Evolutionary conservation across 37 sponge, comb jelly and placozoan species (phyloP).

Genomic region (Tethya wilhelma): DNA sequence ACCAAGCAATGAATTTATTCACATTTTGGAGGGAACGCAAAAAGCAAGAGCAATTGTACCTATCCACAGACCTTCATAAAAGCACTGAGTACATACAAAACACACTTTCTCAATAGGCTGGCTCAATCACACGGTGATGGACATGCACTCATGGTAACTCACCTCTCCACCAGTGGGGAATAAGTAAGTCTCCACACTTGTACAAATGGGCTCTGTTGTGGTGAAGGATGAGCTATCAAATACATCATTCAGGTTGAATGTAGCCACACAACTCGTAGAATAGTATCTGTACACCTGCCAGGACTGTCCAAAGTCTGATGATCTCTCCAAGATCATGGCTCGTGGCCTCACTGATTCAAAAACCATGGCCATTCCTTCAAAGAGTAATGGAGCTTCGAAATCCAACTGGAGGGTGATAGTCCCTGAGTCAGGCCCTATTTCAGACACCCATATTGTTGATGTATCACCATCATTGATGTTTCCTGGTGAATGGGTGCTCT

Average conservation of each 20-base stretch:
- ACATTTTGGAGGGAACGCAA: no score
- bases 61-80: no score
- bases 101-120: no score
- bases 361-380: constrained; percentile 38
- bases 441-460: constrained; percentile 52
- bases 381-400: constrained; percentile 56
- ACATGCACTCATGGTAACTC: no score
- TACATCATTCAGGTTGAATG: constrained; percentile 20
- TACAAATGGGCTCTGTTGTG: constrained; percentile 28
- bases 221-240: not conserved
- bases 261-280: constrained; percentile 41
- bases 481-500: not conserved
- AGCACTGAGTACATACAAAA: no score
- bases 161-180: constrained; percentile 19
- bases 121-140: no score
- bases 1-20: no score
- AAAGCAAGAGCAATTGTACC: no score
- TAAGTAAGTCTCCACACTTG: constrained; percentile 2
- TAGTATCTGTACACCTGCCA: constrained; percentile 73
- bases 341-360: constrained; percentile 53
- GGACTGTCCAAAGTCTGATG: constrained; percentile 54
- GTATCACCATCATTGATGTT: constrained; percentile 55
- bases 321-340: constrained; percentile 70
- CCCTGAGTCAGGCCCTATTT: not conserved
- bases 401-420: constrained; percentile 36